Evolutionary conservation across 64 coral and sea anemone species (phyloP).

Genomic region (Hydrozoanthus tunicans): DNA sequence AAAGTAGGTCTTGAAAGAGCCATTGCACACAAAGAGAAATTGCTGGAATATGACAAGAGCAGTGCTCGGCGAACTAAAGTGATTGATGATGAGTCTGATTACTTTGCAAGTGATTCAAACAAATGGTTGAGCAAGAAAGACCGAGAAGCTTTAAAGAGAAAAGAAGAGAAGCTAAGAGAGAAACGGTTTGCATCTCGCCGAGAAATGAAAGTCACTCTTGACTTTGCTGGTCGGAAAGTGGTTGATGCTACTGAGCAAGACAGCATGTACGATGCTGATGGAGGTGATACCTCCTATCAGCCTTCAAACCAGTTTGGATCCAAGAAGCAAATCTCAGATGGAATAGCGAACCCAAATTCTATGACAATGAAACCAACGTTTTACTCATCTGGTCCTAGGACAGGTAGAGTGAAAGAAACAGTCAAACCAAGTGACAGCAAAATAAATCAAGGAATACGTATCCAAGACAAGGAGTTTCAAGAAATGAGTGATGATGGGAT

Average conservation of each 20-base stretch:
- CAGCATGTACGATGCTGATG: conserved; percentile 57
- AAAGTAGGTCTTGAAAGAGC: conserved; percentile 70
- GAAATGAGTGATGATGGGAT: conserved; percentile 92
- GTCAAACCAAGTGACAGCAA: conserved; percentile 11
- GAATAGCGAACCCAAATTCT: conserved; percentile 22
- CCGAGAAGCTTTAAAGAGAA: conserved; percentile 69
- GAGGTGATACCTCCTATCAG: conserved; percentile 9
- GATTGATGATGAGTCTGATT: conserved; percentile 97
- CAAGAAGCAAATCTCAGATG: neutral
- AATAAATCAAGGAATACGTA: conserved; percentile 37
- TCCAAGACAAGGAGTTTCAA: conserved; percentile 96
- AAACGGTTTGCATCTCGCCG: conserved; percentile 74
- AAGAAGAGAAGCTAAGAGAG: conserved; percentile 79
- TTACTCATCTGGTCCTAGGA: neutral
- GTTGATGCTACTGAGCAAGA: conserved; percentile 61
- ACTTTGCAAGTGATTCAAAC: conserved; percentile 91
- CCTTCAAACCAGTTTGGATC: conserved; percentile 15
- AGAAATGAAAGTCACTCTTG: conserved; percentile 90
- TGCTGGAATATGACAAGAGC: conserved; percentile 94
- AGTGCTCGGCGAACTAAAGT: conserved; percentile 91
- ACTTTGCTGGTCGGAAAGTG: conserved; percentile 93
- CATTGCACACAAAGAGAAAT: conserved; percentile 85
- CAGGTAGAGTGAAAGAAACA: neutral
- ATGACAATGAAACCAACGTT: conserved; percentile 5
- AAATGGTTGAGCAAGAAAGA: conserved; percentile 87